Conservation (phyloP, 1,140 invertebrate genomes). For the Psix sp. region DNA sequence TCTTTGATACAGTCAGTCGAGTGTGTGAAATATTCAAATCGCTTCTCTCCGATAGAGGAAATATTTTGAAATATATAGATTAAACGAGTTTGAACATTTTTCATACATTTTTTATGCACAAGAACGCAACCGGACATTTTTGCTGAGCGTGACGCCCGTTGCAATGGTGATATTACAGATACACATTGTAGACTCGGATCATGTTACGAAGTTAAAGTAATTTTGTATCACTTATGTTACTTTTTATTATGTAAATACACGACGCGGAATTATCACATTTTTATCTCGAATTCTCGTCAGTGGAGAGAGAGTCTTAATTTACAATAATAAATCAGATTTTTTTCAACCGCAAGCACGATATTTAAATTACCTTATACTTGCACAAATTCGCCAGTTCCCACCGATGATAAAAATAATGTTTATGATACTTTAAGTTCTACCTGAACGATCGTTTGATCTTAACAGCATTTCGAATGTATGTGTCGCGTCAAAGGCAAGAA, state of each 20-base stretch:
- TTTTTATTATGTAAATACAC: conserved; percentile 7
- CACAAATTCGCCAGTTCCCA: too few relatives aligned
- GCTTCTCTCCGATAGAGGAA: neutral
- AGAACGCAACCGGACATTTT: neutral
- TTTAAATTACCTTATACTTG: too few relatives aligned
- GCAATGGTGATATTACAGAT: conserved; percentile 17
- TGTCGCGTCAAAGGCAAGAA: conserved; percentile 7
- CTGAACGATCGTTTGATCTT: too few relatives aligned
- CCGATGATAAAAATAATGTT: too few relatives aligned
- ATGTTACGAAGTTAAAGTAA: conserved; percentile 18
- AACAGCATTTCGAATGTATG: neutral
- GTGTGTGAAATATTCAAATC: neutral
- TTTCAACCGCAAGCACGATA: too few relatives aligned
- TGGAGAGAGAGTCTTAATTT: too few relatives aligned
- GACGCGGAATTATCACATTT: neutral
- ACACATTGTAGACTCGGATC: conserved; percentile 18
- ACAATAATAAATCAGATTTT: too few relatives aligned
- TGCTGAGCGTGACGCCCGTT: conserved; percentile 5
- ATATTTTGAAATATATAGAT: too few relatives aligned
- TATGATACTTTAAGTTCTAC: too few relatives aligned
- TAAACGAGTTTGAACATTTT: neutral
- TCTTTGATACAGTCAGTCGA: too few relatives aligned
- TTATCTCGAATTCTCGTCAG: neutral
- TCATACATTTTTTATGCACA: neutral
- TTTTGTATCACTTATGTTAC: conserved; percentile 16